Percentiles rank a stretch among this genome's conserved stretches.
phyloP scores from a whole-genome alignment of 1,140 invertebrate species.

The Meloidogyne floridensis region DNA sequence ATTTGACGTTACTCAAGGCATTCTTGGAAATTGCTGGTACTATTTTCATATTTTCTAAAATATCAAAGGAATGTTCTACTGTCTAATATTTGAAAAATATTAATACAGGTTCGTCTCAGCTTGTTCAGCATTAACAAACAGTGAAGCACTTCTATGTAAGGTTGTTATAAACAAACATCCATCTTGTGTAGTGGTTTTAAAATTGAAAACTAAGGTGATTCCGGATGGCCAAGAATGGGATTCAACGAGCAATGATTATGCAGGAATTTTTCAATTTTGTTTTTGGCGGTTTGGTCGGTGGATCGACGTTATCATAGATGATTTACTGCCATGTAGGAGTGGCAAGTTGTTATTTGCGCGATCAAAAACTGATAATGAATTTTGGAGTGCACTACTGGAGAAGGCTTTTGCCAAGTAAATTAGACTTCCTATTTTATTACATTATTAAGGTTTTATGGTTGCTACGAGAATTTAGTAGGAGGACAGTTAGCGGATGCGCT shows the following conservation, averaged over 20 bases:
- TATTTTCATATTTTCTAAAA: conserved; percentile 64
- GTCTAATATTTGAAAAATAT: background rate
- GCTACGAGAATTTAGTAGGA: conserved; percentile 72
- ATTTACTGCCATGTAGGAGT: conserved; percentile 85
- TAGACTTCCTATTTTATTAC: background rate
- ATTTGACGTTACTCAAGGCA: conserved; percentile 72
- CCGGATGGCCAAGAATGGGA: conserved; percentile 61
- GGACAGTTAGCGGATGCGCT: conserved; percentile 72
- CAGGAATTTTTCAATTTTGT: conserved; percentile 81
- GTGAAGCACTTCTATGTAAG: conserved; percentile 71
- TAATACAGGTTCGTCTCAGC: conserved; percentile 75
- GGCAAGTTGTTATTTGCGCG: conserved; percentile 88
- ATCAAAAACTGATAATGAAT: conserved; percentile 83
- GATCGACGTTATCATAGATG: conserved; percentile 73
- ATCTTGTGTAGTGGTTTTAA: background rate
- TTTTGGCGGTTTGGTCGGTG: conserved; percentile 93
- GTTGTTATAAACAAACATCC: conserved; percentile 56
- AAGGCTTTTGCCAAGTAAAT: conserved; percentile 96
- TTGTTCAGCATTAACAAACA: conserved; percentile 71
- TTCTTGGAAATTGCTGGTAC: conserved; percentile 74
- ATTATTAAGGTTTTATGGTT: conserved; percentile 69
- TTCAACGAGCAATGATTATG: conserved; percentile 44
- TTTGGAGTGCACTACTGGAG: conserved; percentile 94
- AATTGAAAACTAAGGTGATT: conserved; percentile 55
- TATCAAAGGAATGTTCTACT: too few relatives aligned